A percentile compares a stretch with the other conserved stretches of the same genome.
phyloP scores from a whole-genome alignment of 2,888 invertebrate species.

The Agrilus cyanescens region DNA sequence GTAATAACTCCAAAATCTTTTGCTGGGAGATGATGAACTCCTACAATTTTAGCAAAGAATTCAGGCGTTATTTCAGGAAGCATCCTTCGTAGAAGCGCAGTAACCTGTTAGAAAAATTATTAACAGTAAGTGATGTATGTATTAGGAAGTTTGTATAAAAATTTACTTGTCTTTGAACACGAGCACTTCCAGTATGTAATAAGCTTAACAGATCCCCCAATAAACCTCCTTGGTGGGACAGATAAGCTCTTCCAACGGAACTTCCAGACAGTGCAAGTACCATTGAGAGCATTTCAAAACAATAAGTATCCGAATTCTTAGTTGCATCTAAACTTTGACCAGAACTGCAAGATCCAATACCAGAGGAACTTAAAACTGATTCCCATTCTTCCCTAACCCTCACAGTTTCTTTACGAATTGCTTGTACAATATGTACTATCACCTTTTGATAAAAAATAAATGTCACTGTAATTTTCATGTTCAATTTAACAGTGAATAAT shows the following conservation, averaged over 20 bases:
- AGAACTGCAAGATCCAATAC: slow-evolving; percentile 28
- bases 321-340: slow-evolving; percentile 36
- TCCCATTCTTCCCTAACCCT: slow-evolving; percentile 90
- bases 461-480: background rate
- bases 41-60: slow-evolving; percentile 65
- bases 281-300: slow-evolving; percentile 95
- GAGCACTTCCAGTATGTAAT: slow-evolving; percentile 86
- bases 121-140: background rate
- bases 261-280: slow-evolving; percentile 89
- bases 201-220: slow-evolving; percentile 74
- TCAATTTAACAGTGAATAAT: slow-evolving; percentile 9
- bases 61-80: slow-evolving; percentile 82
- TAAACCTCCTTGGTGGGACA: slow-evolving; percentile 80
- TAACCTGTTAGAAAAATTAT: slow-evolving; percentile 44
- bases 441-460: slow-evolving; percentile 40
- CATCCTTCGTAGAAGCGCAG: slow-evolving; percentile 74
- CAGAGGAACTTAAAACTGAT: slow-evolving; percentile 42
- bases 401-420: slow-evolving; percentile 79
- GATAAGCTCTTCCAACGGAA: slow-evolving; percentile 75
- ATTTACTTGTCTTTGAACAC: slow-evolving; percentile 81
- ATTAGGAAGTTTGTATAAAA: background rate
- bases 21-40: slow-evolving; percentile 58
- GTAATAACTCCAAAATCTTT: slow-evolving; percentile 65
- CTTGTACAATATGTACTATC: slow-evolving; percentile 80
- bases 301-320: slow-evolving; percentile 74